These are phyloP conservation scores for Xylocopa sonorina DNA, from an alignment of 1,140 invertebrate genomes.

Conservation along the genomic window DNA sequence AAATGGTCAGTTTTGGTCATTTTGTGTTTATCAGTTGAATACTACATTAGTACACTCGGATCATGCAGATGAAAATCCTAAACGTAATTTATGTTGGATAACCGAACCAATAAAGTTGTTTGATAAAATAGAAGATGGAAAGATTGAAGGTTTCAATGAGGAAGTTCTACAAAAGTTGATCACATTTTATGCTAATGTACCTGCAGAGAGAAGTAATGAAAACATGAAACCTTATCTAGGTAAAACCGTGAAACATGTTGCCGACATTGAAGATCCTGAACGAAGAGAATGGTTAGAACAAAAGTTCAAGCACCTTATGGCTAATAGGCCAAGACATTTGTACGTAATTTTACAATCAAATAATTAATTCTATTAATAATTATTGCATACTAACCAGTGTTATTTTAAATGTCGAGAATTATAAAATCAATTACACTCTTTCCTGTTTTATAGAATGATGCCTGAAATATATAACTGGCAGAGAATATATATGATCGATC, in stretches of 20 bases:
- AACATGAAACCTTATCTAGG: constrained; percentile 90
- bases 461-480: constrained; percentile 90
- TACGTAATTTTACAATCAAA: constrained; percentile 44
- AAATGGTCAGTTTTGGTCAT: constrained; percentile 91
- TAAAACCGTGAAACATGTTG: constrained; percentile 83
- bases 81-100: constrained; percentile 92
- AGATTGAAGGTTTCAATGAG: constrained; percentile 91
- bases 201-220: constrained; percentile 83
- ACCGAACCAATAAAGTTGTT: constrained; percentile 88
- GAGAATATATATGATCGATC: constrained; percentile 88
- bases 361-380: background rate
- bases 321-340: constrained; percentile 84
- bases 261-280: constrained; percentile 86
- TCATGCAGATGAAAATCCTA: constrained; percentile 84
- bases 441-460: constrained; percentile 72
- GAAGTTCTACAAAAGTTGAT: constrained; percentile 89
- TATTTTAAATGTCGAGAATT: background rate
- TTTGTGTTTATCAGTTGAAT: constrained; percentile 95
- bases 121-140: constrained; percentile 87
- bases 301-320: constrained; percentile 86
- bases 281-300: constrained; percentile 86
- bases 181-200: constrained; percentile 88
- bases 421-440: constrained; percentile 17
- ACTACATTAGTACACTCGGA: constrained; percentile 87
- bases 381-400: background rate